Percentiles rank a stretch among this genome's conserved stretches.
These are phyloP conservation scores for Epinotia demarniana DNA, from an alignment of 2,888 invertebrate genomes.

Conservation along the genomic window DNA sequence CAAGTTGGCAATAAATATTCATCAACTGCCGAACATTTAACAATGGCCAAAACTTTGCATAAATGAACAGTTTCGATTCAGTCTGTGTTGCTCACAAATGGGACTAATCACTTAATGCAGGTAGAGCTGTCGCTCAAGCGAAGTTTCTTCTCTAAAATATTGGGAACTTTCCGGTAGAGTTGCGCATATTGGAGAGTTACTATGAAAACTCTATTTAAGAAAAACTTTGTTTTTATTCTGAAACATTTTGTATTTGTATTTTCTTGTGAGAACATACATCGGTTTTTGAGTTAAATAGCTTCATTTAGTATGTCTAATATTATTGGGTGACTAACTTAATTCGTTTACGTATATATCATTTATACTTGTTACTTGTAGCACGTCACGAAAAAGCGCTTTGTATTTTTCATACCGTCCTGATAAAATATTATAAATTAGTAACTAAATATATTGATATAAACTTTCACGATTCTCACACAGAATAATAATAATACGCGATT, in stretches of 20 bases:
- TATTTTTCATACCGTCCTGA: no score
- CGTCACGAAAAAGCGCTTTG: no score
- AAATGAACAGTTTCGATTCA: conserved; percentile 48
- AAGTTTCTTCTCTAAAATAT: conserved; percentile 73
- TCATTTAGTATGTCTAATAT: no score
- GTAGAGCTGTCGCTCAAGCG: conserved; percentile 54
- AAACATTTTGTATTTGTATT: background rate
- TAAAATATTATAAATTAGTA: no score
- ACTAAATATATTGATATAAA: no score
- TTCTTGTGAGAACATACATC: background rate
- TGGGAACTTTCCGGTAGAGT: conserved; percentile 63
- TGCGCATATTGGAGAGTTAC: conserved; percentile 32
- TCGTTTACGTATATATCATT: no score
- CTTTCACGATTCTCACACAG: no score
- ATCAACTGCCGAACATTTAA: conserved; percentile 37
- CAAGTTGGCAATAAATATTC: conserved; percentile 37
- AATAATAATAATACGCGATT: no score
- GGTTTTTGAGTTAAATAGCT: no score
- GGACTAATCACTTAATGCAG: conserved; percentile 81
- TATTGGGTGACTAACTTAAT: no score
- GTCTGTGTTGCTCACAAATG: conserved; percentile 77
- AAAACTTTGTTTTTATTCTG: background rate
- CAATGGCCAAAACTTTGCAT: conserved; percentile 41
- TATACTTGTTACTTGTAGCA: no score
- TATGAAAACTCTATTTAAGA: conserved; percentile 9